Evolutionary conservation across 2,888 invertebrate genomes (phyloP), one percentile per base, ranked within the genome.

Genomic region (Machimus rusticus): DNA sequence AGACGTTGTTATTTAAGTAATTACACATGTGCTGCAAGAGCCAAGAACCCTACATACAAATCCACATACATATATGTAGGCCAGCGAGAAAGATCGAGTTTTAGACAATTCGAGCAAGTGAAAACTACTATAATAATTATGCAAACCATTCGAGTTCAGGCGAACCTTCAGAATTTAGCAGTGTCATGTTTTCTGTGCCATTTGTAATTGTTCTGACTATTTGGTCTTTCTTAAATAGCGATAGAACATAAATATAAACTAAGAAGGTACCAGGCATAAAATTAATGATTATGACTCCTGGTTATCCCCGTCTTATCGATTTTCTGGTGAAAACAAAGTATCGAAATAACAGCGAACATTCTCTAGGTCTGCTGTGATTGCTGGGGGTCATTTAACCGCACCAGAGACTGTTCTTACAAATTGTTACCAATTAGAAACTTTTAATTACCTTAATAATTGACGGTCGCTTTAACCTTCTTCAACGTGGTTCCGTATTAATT

Each of bases 381-480:
- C 19, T 66, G 66, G 23, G 28, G 19, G 66, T 66, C 19, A 66
- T 19, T 12, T 66, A 19, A 66, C 66, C 57, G 12, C 66, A 12
- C 23, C 66, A 19, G 9, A 28, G 28, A 84, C 3, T 37, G 46
- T 85, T 51, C 43, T 43, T 85, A n/a, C 16, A 43, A 85, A 85
- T 74, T 74, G 74, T n/a, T 19, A 74, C 31, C 74, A 85, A 85
- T 85, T 85, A 85, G 85, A 51, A 85, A 74, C 43, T 85, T 74
- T 43, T 85, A 85, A 85, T 85, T 85, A 74, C n/a, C 74, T 74
- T 28, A 74, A 43, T 85, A 85, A 85, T 85, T 74, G 46, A 46
- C 66, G 16, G 43, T 31, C 3, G 23, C 34, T 43, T 23, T 43
- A 74, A 74, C 46, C 85, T 76, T 39, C 74, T 12, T 39, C n/a